Conservation (phyloP, 2,113 vertebrate genomes). For the Toxotes jaculatrix region DNA sequence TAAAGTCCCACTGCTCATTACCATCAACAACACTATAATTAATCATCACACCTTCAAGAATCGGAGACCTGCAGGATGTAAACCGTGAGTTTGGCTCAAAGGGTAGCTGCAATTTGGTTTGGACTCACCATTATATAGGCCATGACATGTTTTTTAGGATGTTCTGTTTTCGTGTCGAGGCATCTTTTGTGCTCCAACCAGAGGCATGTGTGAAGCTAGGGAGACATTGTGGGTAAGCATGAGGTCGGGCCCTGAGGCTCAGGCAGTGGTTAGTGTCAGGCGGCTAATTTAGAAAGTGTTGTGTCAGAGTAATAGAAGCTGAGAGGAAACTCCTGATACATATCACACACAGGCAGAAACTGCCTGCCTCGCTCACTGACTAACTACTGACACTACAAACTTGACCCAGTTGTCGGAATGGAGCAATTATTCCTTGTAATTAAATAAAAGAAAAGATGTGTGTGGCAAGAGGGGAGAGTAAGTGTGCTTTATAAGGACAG, state of each 20-base stretch:
- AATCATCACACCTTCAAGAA: conserved; percentile 63
- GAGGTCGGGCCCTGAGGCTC: conserved; percentile 40
- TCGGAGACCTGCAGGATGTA: conserved; percentile 28
- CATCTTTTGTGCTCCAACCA: not conserved
- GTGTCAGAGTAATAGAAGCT: conserved; percentile 73
- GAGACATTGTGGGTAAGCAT: conserved; percentile 4
- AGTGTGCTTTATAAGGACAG: conserved; percentile 16
- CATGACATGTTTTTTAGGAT: not conserved
- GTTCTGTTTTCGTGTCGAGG: not conserved
- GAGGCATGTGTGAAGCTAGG: conserved; percentile 8
- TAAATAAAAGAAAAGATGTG: conserved; percentile 6
- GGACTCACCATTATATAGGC: conserved; percentile 40
- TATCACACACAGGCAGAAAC: conserved; percentile 21
- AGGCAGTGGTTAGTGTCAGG: conserved; percentile 44
- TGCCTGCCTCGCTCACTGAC: conserved; percentile 23
- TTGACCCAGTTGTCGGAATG: conserved; percentile 26
- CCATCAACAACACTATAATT: conserved; percentile 43
- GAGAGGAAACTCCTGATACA: conserved; percentile 50
- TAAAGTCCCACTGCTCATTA: conserved; percentile 58
- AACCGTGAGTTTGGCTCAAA: conserved; percentile 28
- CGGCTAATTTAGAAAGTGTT: conserved; percentile 72
- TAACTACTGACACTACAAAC: conserved; percentile 19
- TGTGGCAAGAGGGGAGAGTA: not conserved
- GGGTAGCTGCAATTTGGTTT: not conserved
- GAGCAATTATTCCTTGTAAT: conserved; percentile 23